These are phyloP conservation scores for Asobara japonica DNA, from an alignment of 1,140 invertebrate genomes.

Conservation along the genomic window DNA sequence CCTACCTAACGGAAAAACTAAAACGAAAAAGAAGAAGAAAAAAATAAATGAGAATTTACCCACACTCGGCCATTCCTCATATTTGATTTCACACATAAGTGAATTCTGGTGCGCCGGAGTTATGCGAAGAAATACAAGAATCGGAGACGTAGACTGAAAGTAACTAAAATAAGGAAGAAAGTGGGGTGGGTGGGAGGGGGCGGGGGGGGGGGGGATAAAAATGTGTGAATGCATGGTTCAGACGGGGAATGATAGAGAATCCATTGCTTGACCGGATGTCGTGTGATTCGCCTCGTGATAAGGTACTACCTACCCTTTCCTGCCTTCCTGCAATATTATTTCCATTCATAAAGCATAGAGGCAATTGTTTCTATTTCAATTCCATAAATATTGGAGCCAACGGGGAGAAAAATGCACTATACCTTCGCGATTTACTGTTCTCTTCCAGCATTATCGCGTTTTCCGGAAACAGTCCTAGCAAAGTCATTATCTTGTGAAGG, in stretches of 20 bases:
- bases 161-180: not conserved
- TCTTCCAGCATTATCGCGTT: too few species aligned
- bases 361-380: too few species aligned
- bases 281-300: not conserved
- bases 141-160: not conserved
- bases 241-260: not conserved
- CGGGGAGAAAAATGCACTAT: too few species aligned
- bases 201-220: not conserved
- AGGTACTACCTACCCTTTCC: not conserved
- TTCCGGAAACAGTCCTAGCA: too few species aligned
- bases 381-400: too few species aligned
- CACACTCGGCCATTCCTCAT: not conserved
- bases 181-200: too few species aligned
- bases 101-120: not conserved
- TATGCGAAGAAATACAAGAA: not conserved
- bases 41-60: conserved; percentile 3
- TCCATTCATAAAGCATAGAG: too few species aligned
- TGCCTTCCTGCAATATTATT: not conserved
- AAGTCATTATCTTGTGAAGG: too few species aligned
- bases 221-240: not conserved
- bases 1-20: conserved; percentile 18
- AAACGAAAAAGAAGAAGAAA: not conserved
- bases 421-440: too few species aligned
- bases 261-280: not conserved
- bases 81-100: conserved; percentile 17